Evolutionary conservation across 2,797 vertebrate species (phyloP).

Genomic region (Platyrinchus mystaceus): DNA sequence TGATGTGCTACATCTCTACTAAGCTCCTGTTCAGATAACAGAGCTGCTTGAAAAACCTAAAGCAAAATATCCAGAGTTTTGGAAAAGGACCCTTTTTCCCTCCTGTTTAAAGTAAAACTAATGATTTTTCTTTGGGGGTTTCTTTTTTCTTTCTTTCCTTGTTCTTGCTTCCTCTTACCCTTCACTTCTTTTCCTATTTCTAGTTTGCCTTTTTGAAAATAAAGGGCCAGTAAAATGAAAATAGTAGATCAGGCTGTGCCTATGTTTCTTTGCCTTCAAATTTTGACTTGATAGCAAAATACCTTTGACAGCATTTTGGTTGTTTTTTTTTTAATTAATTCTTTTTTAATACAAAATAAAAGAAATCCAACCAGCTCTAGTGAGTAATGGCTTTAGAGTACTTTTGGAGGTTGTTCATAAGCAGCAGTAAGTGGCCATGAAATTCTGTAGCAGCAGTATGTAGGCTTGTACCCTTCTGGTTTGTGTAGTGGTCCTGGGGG

Average conservation of each 20-base stretch:
- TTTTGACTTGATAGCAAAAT: background rate
- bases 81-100: background rate
- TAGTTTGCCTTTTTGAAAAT: background rate
- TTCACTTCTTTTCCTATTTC: background rate
- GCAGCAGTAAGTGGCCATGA: background rate
- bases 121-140: background rate
- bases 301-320: background rate
- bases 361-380: background rate
- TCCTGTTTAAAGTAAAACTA: background rate
- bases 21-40: background rate
- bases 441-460: accelerated
- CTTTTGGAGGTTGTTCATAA: background rate
- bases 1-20: background rate
- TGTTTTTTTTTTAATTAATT: background rate
- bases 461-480: background rate
- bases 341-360: background rate
- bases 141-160: background rate
- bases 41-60: background rate
- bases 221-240: background rate
- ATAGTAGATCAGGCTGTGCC: background rate
- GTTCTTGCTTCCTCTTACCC: background rate
- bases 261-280: background rate
- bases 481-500: background rate
- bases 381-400: background rate
- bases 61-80: background rate